Conservation (phyloP, 2,797 vertebrate genomes). For the Anableps anableps region DNA sequence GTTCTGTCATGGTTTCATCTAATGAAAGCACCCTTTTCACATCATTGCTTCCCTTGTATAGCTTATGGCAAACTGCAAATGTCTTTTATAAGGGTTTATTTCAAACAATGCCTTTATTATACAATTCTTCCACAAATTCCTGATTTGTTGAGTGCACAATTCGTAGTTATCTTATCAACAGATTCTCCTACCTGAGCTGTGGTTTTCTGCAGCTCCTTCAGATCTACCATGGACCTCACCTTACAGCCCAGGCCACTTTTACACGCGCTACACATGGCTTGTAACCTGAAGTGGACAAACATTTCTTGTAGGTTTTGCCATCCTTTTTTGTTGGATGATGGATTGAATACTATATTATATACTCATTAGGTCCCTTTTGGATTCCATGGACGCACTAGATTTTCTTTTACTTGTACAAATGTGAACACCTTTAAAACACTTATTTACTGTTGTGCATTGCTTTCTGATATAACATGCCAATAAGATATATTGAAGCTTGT, state of each 20-base stretch:
- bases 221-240: background rate
- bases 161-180: background rate
- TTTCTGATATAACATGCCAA: background rate
- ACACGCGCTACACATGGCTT: background rate
- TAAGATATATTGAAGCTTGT: background rate
- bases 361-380: background rate
- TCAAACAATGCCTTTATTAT: background rate
- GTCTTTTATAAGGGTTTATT: background rate
- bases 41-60: background rate
- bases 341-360: background rate
- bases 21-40: no score
- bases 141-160: background rate
- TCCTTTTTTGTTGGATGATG: background rate
- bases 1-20: no score
- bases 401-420: background rate
- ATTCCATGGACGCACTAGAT: background rate
- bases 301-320: background rate
- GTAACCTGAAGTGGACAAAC: background rate
- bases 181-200: background rate
- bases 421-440: constrained; percentile 1
- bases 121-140: background rate
- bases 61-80: background rate
- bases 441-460: background rate
- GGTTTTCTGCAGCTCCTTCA: background rate
- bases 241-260: background rate